Base-by-base conservation (phyloP, 2,797 vertebrate species). In the Harpagifer antarcticus region DNA sequence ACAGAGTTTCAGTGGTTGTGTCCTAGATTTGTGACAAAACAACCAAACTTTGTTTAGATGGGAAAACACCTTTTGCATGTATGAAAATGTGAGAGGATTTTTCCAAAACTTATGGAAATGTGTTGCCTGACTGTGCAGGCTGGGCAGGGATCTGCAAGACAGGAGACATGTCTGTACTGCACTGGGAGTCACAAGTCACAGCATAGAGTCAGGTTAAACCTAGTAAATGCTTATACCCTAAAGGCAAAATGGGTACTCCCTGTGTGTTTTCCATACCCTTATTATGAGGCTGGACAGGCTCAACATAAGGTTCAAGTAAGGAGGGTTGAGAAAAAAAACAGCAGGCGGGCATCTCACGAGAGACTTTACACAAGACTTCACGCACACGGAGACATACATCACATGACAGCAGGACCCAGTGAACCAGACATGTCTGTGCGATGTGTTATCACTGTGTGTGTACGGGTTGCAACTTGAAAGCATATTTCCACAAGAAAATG, bases 71-170 rank as follows among this genome's bases (percentile, higher is more conserved):
- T 79, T 93, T 93, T 91, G 69, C 82, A 91, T 91, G 33, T 57
- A 91, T 83, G 88, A 71, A 92, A 93, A 92, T 88, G 63, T 53
- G 48, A 59, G 54, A 44, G 47, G 68, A 65, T 58, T 84, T 76
- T 80, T 63, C 60, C 75, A 84, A 81, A 87, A 55, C 49, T 66
- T 85, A 94, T 90, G 90, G 76, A 94, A 93, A 92, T 91, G 45
- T 74, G 68, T 27, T 19, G 47, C 52, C 58, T 58, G 49, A 59
- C 58, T 20, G 27, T 17, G 23, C 20, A 7, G 19, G 58, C 53
- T 60, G 67, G 27, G 45, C 40, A 57, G 49, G 40, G 40, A 68
- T 60, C 72, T 58, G 54, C 49, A 79, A 23, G 43, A 67, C 16
- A 13, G 43, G 13, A 55, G 42, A 52, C 48, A 73, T 62, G 64